These are phyloP conservation scores for Accipiter cooperii DNA, from an alignment of 2,113 vertebrate species.

Conservation along the genomic window DNA sequence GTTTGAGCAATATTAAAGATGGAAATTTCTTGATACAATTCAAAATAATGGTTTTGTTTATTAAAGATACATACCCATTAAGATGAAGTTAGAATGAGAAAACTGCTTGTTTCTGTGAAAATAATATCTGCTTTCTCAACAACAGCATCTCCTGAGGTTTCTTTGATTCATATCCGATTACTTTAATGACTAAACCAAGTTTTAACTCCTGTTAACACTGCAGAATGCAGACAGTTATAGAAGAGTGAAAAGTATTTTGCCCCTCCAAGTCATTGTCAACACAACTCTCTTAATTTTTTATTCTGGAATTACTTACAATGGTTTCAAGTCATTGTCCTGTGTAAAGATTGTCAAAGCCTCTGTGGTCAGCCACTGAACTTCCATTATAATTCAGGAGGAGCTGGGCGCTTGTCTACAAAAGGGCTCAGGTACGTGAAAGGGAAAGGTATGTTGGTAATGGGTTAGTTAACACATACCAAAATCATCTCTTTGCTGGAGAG, in stretches of 20 bases:
- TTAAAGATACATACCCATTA: constrained; percentile 20
- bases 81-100: background rate
- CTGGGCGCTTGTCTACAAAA: background rate
- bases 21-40: constrained; percentile 15
- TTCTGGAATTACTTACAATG: background rate
- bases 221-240: background rate
- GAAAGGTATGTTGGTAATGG: background rate
- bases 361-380: background rate
- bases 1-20: background rate
- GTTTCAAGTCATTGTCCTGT: background rate
- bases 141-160: constrained; percentile 14
- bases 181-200: constrained; percentile 17
- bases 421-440: fast-evolving
- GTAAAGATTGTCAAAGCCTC: background rate
- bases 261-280: background rate
- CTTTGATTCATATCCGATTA: constrained; percentile 34
- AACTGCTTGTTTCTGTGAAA: constrained; percentile 46
- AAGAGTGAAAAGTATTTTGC: background rate
- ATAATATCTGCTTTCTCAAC: constrained; percentile 25
- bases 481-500: background rate
- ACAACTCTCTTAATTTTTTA: background rate
- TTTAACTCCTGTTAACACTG: background rate
- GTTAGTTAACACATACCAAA: background rate
- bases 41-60: constrained; percentile 39
- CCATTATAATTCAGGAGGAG: background rate